A percentile compares a stretch with the other conserved stretches of the same genome.
phyloP scores from a whole-genome alignment of 2,797 vertebrate genomes.

The Thaleichthys pacificus region DNA sequence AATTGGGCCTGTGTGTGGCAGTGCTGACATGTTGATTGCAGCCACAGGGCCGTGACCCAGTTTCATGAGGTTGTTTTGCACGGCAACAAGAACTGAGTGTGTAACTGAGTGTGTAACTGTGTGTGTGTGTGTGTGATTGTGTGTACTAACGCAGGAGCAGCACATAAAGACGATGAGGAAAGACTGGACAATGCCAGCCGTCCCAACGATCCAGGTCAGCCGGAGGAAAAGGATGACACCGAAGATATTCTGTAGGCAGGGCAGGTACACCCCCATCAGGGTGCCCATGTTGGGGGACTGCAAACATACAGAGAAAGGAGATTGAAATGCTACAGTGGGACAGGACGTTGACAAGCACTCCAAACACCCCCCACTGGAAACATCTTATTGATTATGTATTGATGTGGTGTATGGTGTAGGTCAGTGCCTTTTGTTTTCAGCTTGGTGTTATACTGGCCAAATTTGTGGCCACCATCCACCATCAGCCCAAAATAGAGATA shows the following conservation, averaged over 20 bases:
- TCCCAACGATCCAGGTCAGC: slow-evolving; percentile 97
- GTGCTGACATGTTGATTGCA: neutral
- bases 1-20: no score
- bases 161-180: slow-evolving; percentile 95
- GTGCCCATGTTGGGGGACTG: slow-evolving; percentile 99
- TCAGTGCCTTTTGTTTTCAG: slow-evolving; percentile 44
- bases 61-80: neutral
- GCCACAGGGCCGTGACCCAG: slow-evolving; percentile 17
- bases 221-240: slow-evolving; percentile 97
- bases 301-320: slow-evolving; percentile 2
- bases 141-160: slow-evolving; percentile 93
- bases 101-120: slow-evolving; percentile 2
- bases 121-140: neutral
- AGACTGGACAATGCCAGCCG: slow-evolving; percentile 91
- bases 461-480: slow-evolving; percentile 30
- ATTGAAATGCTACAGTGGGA: neutral
- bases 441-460: slow-evolving; percentile 34
- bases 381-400: slow-evolving; percentile 64
- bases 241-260: slow-evolving; percentile 97
- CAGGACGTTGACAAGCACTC: neutral
- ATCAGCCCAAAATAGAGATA: slow-evolving; percentile 53
- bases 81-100: slow-evolving; percentile 9
- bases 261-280: slow-evolving; percentile 97
- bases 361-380: slow-evolving; percentile 59
- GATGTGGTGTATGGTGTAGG: slow-evolving; percentile 62